Evolutionary conservation across 2,113 vertebrate genomes (phyloP), one percentile per base, ranked within the genome.

Genomic region (Amphiprion ocellaris): DNA sequence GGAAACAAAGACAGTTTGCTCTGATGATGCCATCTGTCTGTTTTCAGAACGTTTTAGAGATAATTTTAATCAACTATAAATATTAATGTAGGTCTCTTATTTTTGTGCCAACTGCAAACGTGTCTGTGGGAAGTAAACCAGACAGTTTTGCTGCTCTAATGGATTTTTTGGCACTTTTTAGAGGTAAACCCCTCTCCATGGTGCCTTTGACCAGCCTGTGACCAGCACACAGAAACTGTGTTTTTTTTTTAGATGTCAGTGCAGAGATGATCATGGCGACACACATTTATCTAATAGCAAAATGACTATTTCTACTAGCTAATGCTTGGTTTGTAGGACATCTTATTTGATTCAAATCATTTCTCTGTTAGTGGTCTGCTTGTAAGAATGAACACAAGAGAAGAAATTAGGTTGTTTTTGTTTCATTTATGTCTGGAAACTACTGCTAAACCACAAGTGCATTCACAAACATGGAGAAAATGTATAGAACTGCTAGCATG

Each of bases 51-150:
- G 3, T 46, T 62, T n/a, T 33, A 50, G 17, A 59, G 21, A 72
- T 53, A 12, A 55, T 23, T 83, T 37, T 24, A 19, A 46, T 21
- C 7, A 10, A 54, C 23, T 1, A 21, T 44, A 30, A 52, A 28
- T 8, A 39, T 41, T 21, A 58, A 72, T 64, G 2, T 2, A 23
- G 17, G 23, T 21, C 50, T 68, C 65, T 17, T 14, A 1, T 50
- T 63, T 24, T 62, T 41, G n/a, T 77, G 44, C 77, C 63, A 77
- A 72, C 61, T 62, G 62, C 67, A 37, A 78, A 74, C 53, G 46
- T 62, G 39, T 52, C 19, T n/a, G 39, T 52, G 39, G 56, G 47
- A 7, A 53, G n/a, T 26, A 56, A 69, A 58, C 26, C 53, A 33
- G 26, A 75, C 53, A 73, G 69, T 24, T 66, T 69, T 33, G 37